phyloP scores from a whole-genome alignment of 2,113 vertebrate genomes.

The Murina feae region DNA sequence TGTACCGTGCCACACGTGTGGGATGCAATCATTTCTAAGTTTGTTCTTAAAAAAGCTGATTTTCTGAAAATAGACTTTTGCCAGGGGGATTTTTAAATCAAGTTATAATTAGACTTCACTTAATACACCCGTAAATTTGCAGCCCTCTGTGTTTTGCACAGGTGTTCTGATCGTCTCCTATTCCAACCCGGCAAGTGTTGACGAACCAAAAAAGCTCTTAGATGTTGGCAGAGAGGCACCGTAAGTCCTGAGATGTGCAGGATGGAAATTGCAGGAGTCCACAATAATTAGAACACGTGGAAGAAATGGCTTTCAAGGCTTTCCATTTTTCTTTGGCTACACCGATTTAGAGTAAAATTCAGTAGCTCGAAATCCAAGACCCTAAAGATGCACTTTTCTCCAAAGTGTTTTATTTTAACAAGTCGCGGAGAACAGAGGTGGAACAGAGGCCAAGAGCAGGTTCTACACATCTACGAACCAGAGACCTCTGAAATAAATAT shows the following conservation, averaged over 20 bases:
- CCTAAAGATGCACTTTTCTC: not conserved
- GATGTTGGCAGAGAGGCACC: not conserved
- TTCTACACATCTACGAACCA: not conserved
- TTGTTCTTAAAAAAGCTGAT: slow-evolving; percentile 44
- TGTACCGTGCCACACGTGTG: not conserved
- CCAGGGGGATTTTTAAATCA: not conserved
- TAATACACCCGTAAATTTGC: slow-evolving; percentile 21
- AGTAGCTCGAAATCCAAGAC: not conserved
- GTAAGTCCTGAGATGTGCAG: not conserved
- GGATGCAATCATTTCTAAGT: slow-evolving; percentile 22
- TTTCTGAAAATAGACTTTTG: slow-evolving; percentile 40
- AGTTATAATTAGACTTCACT: slow-evolving; percentile 56
- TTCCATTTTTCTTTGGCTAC: not conserved
- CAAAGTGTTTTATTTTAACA: not conserved
- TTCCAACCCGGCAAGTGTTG: not conserved
- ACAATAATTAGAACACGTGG: not conserved
- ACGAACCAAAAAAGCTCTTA: not conserved
- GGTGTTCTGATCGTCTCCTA: slow-evolving; percentile 6
- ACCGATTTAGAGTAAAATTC: not conserved
- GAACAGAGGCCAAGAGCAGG: not conserved
- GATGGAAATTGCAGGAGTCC: not conserved
- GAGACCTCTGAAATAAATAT: not conserved
- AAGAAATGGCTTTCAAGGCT: not conserved
- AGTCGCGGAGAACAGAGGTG: not conserved
- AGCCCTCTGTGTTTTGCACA: slow-evolving; percentile 10